These are phyloP conservation scores for Aplodontia rufa DNA, from an alignment of 2,113 vertebrate genomes.

Conservation along the genomic window DNA sequence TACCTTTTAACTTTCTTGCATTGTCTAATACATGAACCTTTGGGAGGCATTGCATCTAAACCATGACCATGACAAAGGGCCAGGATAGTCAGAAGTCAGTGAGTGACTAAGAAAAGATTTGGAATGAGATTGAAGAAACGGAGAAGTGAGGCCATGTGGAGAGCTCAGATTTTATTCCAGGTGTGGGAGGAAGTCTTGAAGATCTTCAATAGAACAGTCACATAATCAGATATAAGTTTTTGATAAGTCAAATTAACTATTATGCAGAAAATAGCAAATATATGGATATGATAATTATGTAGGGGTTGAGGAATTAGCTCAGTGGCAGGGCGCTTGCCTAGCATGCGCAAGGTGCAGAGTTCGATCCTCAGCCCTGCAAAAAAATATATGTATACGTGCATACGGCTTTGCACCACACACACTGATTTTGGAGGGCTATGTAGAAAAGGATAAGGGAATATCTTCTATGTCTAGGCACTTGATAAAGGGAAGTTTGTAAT, in stretches of 20 bases:
- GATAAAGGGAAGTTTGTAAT: background rate
- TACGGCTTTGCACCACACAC: background rate
- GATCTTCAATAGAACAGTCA: background rate
- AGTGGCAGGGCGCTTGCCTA: no score
- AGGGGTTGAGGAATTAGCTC: no score
- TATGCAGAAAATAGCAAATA: background rate
- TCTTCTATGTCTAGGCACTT: background rate
- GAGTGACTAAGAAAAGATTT: background rate
- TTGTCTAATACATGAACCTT: no score
- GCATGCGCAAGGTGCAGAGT: no score
- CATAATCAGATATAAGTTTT: background rate
- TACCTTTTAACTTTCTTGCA: no score
- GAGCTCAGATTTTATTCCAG: slow-evolving; percentile 1
- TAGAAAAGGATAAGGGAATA: background rate
- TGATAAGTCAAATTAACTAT: background rate
- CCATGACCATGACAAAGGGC: background rate
- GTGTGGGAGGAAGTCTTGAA: background rate
- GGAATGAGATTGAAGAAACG: background rate
- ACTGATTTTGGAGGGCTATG: background rate
- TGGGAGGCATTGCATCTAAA: no score
- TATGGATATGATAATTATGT: background rate
- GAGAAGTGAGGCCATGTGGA: background rate
- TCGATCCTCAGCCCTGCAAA: no score
- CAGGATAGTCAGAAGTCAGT: background rate
- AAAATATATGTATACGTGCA: fast-evolving